Percentiles rank a stretch among this genome's conserved stretches.
Conservation (phyloP, 2,113 vertebrate genomes). For the Gallinago paraguaiae region DNA sequence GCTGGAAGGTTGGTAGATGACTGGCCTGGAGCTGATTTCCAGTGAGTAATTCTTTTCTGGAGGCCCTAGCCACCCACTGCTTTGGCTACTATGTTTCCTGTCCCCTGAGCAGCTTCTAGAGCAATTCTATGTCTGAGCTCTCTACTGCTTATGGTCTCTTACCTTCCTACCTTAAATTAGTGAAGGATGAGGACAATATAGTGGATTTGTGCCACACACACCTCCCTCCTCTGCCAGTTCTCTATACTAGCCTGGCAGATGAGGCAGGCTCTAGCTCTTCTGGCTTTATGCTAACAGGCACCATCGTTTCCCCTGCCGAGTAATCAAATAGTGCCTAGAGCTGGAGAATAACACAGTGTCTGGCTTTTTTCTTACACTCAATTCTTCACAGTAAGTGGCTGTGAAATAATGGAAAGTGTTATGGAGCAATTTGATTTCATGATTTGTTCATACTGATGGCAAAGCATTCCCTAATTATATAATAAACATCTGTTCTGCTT, state of each 20-base stretch:
- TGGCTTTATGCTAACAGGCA: neutral
- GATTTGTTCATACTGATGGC: constrained; percentile 23
- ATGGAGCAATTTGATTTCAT: constrained; percentile 41
- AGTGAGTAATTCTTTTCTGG: neutral
- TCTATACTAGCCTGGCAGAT: neutral
- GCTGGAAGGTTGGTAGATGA: neutral
- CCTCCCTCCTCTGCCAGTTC: neutral
- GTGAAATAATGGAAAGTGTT: constrained; percentile 34
- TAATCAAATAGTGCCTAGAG: neutral
- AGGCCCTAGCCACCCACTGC: neutral
- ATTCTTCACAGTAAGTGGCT: constrained; percentile 36
- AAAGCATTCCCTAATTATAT: constrained; percentile 37
- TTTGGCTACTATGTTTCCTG: neutral
- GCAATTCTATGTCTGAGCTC: neutral
- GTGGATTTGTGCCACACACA: neutral
- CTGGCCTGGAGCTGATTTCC: neutral
- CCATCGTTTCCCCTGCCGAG: neutral
- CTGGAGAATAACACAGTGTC: neutral
- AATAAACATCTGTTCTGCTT: constrained; percentile 61
- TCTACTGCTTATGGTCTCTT: neutral
- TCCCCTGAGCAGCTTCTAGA: neutral
- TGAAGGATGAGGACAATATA: neutral
- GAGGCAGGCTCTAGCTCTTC: neutral
- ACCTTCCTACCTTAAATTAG: neutral
- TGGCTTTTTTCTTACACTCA: neutral